Evolutionary conservation across 2,888 invertebrate genomes (phyloP), one percentile per base, ranked within the genome.

Genomic region (Spilarctia lutea): DNA sequence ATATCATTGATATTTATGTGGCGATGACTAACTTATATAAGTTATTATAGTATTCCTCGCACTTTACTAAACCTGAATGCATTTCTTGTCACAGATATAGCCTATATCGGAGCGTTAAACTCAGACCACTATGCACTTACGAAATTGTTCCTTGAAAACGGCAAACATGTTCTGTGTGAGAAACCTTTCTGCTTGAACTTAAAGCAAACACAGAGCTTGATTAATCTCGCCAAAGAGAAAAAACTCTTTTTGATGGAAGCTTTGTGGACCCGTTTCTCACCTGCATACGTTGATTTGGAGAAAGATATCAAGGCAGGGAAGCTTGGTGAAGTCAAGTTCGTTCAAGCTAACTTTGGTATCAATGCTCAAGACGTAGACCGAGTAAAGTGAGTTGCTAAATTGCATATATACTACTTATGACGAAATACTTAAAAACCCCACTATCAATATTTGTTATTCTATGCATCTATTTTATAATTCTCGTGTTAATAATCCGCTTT

Each of bases 81-180:
- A 1, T 78, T 20, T 56, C 27, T 68, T 42, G 56, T 90, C 92
- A 84, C 90, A 99, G 99, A 99, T 91, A 96, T 99, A 24, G 98
- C 98, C 1, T 99, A 99, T 89, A 96, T 99, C 83, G 99, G 98
- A 10, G 95, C 96, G 1, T 92, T 99, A 35, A 97, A 98, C 91
- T 96, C 97, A 0, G 96, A 97, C 80, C 99, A 99, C 92, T 97
- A 97, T 81, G 96, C 96, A 63, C 92, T 98, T 7, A 95, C 97
- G 0, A 97, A 97, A 89, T 87, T 98, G 75, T 98, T 98, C 96
- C 93, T 99, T 39, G 97, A 97, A 78, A 95, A 97, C 86, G 98
- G 98, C 0, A 99, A 99, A 91, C 97, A 98, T 87, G 97, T 99
- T 1, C 94, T 99, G 3, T 98, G 99, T 90, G 99, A 99, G 92